These are phyloP conservation scores for Anthophora plumipes DNA, from an alignment of 2,888 invertebrate genomes.

Conservation along the genomic window DNA sequence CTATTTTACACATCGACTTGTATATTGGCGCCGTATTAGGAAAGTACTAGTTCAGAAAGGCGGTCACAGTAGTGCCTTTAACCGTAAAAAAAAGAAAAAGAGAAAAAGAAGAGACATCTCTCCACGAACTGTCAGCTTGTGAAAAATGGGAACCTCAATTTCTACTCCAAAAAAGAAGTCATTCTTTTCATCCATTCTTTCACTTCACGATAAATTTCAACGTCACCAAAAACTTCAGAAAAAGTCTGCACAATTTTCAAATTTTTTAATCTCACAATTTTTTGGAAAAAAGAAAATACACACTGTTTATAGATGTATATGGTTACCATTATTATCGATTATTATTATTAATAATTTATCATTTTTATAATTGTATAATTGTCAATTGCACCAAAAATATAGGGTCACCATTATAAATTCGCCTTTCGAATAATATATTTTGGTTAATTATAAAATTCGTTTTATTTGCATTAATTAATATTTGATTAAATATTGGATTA, in stretches of 20 bases:
- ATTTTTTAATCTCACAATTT: neutral
- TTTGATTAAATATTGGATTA: too few species aligned
- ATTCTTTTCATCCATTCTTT: too few species aligned
- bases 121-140: slow-evolving; percentile 2
- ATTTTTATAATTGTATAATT: too few species aligned
- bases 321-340: too few species aligned
- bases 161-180: neutral
- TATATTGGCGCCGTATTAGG: slow-evolving; percentile 74
- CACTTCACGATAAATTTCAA: neutral
- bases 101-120: slow-evolving; percentile 42
- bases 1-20: slow-evolving; percentile 67
- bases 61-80: slow-evolving; percentile 65
- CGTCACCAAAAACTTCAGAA: neutral
- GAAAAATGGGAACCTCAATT: slow-evolving; percentile 7
- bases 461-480: too few species aligned
- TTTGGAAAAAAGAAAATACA: too few species aligned
- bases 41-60: slow-evolving; percentile 71
- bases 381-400: too few species aligned
- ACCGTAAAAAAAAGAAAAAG: slow-evolving; percentile 53
- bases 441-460: too few species aligned
- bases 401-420: too few species aligned
- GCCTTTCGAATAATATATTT: too few species aligned
- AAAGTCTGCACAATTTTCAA: neutral
- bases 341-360: too few species aligned
- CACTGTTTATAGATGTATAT: too few species aligned